These are phyloP conservation scores for Hemiprocne comata DNA, from an alignment of 2,113 vertebrate species.

Conservation along the genomic window DNA sequence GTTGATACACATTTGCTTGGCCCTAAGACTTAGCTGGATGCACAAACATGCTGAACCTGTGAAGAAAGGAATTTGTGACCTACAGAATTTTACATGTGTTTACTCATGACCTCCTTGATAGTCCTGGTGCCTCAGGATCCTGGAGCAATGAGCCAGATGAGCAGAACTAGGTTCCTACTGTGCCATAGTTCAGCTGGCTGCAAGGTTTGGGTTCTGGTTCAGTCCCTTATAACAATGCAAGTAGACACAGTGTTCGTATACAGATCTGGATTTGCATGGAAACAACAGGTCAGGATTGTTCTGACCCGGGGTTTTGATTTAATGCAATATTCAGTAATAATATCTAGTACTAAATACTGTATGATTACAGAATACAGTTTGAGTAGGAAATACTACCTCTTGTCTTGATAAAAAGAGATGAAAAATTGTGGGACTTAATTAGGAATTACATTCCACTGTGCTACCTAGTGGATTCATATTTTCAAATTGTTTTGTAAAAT, in stretches of 20 bases:
- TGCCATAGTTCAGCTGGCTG: neutral
- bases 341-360: neutral
- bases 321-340: neutral
- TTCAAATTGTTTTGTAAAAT: neutral
- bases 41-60: neutral
- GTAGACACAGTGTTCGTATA: neutral
- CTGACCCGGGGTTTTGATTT: neutral
- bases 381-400: neutral
- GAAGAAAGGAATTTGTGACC: neutral
- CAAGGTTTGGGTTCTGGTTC: slow-evolving; percentile 39
- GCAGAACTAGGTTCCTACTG: neutral
- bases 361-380: neutral
- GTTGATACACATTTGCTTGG: slow-evolving; percentile 50
- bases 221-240: neutral
- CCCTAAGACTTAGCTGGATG: neutral
- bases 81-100: neutral
- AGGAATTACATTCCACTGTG: neutral
- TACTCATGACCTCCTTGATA: neutral
- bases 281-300: neutral
- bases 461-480: neutral
- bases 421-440: neutral
- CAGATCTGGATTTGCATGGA: neutral
- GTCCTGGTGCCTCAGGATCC: neutral
- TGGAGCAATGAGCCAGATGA: fast-evolving
- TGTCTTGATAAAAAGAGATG: neutral